Evolutionary conservation across 92 coral and sea anemone genomes (phyloP).

Genomic region (Phenganax stokvisi): DNA sequence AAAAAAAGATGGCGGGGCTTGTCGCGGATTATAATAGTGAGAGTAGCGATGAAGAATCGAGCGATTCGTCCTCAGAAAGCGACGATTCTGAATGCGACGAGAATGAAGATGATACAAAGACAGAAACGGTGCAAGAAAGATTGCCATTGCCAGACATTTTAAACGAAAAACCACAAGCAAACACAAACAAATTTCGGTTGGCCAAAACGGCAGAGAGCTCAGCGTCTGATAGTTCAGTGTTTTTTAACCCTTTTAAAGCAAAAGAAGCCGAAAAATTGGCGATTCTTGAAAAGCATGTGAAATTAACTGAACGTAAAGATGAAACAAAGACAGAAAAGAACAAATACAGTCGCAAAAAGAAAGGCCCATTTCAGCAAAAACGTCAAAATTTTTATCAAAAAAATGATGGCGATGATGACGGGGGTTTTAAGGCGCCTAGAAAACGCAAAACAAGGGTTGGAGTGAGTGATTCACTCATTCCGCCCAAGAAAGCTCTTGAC

Average conservation of each 20-base stretch:
- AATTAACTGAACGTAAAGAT: slow-evolving; percentile 53
- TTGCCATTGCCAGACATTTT: slow-evolving; percentile 33
- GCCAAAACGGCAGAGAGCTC: background rate
- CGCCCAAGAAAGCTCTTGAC: slow-evolving; percentile 80
- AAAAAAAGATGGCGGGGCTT: slow-evolving; percentile 21
- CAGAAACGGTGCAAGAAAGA: slow-evolving; percentile 13
- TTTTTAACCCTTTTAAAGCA: slow-evolving; percentile 88
- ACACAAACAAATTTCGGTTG: background rate
- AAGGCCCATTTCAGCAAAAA: slow-evolving; percentile 62
- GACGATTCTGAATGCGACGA: slow-evolving; percentile 18
- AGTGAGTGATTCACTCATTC: slow-evolving; percentile 77
- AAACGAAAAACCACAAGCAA: background rate
- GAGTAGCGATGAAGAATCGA: slow-evolving; percentile 2
- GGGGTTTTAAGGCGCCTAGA: slow-evolving; percentile 46
- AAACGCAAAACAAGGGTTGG: slow-evolving; percentile 68
- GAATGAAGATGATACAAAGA: background rate
- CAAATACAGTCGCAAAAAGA: slow-evolving; percentile 59
- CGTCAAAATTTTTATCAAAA: slow-evolving; percentile 62
- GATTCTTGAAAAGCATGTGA: slow-evolving; percentile 81
- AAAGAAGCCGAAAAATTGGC: slow-evolving; percentile 77
- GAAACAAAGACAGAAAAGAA: slow-evolving; percentile 42
- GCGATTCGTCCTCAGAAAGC: slow-evolving; percentile 24
- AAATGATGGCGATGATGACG: slow-evolving; percentile 33
- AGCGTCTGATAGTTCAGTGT: slow-evolving; percentile 47
- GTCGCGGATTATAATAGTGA: slow-evolving; percentile 26